A percentile compares a stretch with the other conserved stretches of the same genome.
These are phyloP conservation scores for Oncorhynchus kisutch DNA, from an alignment of 2,113 vertebrate genomes.

Conservation along the genomic window DNA sequence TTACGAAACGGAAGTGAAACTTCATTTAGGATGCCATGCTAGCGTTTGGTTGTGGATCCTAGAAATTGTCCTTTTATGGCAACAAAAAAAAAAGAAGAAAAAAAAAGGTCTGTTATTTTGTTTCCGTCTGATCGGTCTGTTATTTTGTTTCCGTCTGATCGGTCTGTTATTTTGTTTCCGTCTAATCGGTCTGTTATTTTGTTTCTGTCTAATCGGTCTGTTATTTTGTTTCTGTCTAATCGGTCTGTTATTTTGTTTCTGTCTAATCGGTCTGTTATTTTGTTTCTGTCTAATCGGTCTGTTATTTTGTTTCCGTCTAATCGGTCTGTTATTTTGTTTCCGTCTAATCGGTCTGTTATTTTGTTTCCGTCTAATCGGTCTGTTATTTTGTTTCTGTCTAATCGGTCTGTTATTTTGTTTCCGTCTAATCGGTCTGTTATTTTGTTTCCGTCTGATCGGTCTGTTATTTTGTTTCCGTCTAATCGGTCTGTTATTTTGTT, in stretches of 20 bases:
- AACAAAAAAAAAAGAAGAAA: conserved; percentile 36
- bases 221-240: conserved; percentile 50
- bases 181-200: conserved; percentile 50
- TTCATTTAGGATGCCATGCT: not conserved
- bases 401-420: conserved; percentile 48
- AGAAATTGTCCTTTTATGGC: conserved; percentile 23
- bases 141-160: too few species aligned
- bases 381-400: conserved; percentile 50
- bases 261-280: conserved; percentile 50
- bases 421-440: conserved; percentile 42
- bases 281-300: conserved; percentile 42
- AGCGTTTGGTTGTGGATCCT: conserved; percentile 37
- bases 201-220: conserved; percentile 40
- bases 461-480: conserved; percentile 48
- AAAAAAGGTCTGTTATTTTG: conserved; percentile 52
- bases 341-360: conserved; percentile 48
- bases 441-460: conserved; percentile 52
- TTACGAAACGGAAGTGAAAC: not conserved
- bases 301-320: conserved; percentile 49
- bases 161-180: conserved; percentile 48
- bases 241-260: conserved; percentile 48
- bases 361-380: conserved; percentile 44
- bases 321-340: conserved; percentile 48
- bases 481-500: conserved; percentile 49
- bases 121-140: conserved; percentile 56